phyloP scores from a whole-genome alignment of 2,113 vertebrate species.

The Phodopus roborovskii region DNA sequence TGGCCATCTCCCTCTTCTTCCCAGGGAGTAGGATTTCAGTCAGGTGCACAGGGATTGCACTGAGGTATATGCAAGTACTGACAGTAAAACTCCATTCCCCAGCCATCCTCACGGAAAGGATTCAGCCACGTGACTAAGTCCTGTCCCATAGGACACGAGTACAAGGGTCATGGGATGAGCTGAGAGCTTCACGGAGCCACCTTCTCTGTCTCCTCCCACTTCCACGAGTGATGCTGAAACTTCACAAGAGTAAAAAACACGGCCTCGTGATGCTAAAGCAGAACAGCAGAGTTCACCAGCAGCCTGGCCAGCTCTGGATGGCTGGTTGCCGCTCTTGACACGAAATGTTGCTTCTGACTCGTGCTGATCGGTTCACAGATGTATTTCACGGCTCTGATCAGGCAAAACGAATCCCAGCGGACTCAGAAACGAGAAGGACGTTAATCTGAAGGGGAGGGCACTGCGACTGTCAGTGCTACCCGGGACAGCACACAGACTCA shows the following conservation, averaged over 20 bases:
- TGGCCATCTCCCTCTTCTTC: background rate
- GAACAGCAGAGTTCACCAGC: too few species aligned
- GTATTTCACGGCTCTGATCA: background rate
- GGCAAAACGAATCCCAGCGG: background rate
- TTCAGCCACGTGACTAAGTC: background rate
- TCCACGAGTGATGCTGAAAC: background rate
- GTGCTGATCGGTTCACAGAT: background rate
- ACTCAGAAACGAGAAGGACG: too few species aligned
- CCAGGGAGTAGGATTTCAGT: background rate
- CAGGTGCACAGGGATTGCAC: background rate
- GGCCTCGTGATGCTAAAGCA: too few species aligned
- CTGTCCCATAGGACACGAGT: background rate
- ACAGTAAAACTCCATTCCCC: background rate
- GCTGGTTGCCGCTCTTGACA: background rate
- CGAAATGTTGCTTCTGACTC: background rate
- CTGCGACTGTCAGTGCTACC: too few species aligned
- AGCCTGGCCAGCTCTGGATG: background rate
- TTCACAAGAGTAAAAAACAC: background rate
- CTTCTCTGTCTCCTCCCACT: background rate
- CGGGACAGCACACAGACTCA: background rate
- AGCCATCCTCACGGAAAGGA: background rate
- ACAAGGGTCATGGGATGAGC: background rate
- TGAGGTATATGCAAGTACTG: background rate
- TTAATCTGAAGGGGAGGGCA: background rate
- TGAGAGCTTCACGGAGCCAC: background rate